Conservation (phyloP, 2,797 vertebrate species). For the Petrocephalus sullivani region DNA sequence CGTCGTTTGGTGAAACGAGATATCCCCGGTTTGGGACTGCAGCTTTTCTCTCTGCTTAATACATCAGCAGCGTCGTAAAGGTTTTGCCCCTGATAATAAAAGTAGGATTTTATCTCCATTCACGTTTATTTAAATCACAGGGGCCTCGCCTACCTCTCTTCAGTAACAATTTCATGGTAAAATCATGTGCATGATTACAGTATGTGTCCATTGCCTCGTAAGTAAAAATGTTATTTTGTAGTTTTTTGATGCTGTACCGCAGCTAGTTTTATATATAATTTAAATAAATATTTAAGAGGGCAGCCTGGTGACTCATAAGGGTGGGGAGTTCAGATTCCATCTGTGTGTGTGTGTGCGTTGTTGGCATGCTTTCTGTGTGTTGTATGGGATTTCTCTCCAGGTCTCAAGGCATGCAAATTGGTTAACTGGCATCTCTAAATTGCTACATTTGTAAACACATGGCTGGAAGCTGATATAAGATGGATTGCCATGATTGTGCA, state of each 20-base stretch:
- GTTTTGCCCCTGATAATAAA: conserved; percentile 26
- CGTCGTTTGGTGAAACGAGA: conserved; percentile 50
- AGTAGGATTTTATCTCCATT: conserved; percentile 20
- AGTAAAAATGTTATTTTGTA: not conserved
- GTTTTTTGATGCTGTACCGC: not conserved
- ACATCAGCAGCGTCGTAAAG: conserved; percentile 29
- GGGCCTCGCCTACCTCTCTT: not conserved
- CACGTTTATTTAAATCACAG: not conserved
- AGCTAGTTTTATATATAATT: not conserved
- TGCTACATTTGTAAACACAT: not conserved
- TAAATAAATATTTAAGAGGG: not conserved
- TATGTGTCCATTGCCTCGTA: not conserved
- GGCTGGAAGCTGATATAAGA: not conserved
- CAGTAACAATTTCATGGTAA: not conserved
- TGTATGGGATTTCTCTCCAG: not conserved
- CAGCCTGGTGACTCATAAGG: not conserved
- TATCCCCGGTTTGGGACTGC: conserved; percentile 49
- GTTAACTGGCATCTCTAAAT: not conserved
- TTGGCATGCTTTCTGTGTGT: not conserved
- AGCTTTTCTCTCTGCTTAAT: conserved; percentile 45
- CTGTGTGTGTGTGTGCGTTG: not conserved
- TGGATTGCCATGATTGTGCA: not conserved
- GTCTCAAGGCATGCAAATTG: not conserved
- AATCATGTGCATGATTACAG: not conserved
- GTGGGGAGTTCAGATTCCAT: not conserved